Base-by-base conservation (phyloP, 1,140 invertebrate species). In the Drosophila ambigua region DNA sequence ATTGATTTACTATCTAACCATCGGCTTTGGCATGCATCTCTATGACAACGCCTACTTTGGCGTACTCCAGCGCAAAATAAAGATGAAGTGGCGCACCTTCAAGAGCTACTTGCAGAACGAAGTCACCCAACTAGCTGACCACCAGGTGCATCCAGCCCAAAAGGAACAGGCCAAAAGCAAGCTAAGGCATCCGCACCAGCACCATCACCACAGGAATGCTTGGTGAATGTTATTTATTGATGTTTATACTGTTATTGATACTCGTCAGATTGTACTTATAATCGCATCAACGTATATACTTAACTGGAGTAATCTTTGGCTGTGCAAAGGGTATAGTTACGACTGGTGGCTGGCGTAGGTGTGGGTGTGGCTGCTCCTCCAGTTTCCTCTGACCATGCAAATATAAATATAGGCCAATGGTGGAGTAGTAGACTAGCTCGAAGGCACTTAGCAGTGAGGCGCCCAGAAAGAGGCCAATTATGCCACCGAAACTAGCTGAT, bases 401-500 rank as follows among this genome's bases (percentile, higher is more conserved):
- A 58, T 89, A 73, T 9, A 79, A 66, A 62, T 76, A 91, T 0
- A 91, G 61, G 5, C 90, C 90, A 57, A 92, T 77, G 2, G 92
- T 90, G 16, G 90, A 91, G 59, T 90, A 92, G 61, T 92, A 92
- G 45, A 90, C 44, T 9, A 92, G 23, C 58, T 92, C 92, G 11
- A 92, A 65, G 4, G 75, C 83, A 53, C 92, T 92, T 0, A 92
- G 77, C 0, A 92, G 60, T 5, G 92, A 92, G 48, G 89, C 91
- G 9, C 92, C 92, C 3, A 92, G 49, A 63, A 92, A 92, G 0
- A 92, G 67, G 0, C 91, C 92, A 43, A 92, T 90, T 26, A 92
- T 87, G 20, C 92, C 92, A 28, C 92, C 92, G 58, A 92, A 92
- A 58, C 78, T 90, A 20, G 89, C 90, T 91, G 44, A 31, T 67